Evolutionary conservation across 2,888 invertebrate species (phyloP), one percentile per base, ranked within the genome.

Genomic region (Dryobotodes eremita): DNA sequence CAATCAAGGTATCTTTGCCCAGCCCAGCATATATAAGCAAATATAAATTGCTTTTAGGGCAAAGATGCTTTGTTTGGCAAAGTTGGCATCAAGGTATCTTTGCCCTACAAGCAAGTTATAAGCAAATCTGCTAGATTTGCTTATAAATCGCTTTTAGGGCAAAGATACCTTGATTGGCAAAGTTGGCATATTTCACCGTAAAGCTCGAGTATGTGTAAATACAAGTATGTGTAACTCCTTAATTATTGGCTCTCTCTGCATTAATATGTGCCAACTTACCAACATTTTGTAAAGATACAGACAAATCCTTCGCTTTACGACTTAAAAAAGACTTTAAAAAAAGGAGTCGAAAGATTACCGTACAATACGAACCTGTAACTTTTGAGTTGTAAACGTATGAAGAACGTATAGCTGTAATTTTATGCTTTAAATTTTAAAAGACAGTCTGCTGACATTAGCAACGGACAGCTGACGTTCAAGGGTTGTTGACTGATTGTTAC

Each of bases 371-470:
- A 68, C 65, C 20, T 57, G 65, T 65, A 59, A 64, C 77, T 55
- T 71, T 42, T 31, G 59, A 72, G 59, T 83, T 81, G 79, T 72
- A 50, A 59, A 53, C 65, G 13, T 64, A 26, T 57, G 62, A 64
- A 57, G 0, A n/a, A 42, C 4, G 48, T 59, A 81, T 75, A 75
- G 75, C 80, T 79, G 85, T 85, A 71, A 82, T 82, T 87, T 87
- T 79, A 82, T 66, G 74, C 55, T 77, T 76, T 77, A 78, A 71
- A 77, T 62, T 82, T 71, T 71, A 83, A 73, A 87, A 86, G 76
- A 80, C 75, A 78, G 46, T 66, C 65, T 15, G 74, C 64, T 23
- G 61, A 72, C 55, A 71, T 82, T 82, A 78, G 57, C 62, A 5
- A 82, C 71, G 78, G 62, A 48, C 23, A 71, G 7, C 61, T 62